Evolutionary conservation across 2,888 invertebrate genomes (phyloP).

Genomic region (Leptinotarsa haldemani): DNA sequence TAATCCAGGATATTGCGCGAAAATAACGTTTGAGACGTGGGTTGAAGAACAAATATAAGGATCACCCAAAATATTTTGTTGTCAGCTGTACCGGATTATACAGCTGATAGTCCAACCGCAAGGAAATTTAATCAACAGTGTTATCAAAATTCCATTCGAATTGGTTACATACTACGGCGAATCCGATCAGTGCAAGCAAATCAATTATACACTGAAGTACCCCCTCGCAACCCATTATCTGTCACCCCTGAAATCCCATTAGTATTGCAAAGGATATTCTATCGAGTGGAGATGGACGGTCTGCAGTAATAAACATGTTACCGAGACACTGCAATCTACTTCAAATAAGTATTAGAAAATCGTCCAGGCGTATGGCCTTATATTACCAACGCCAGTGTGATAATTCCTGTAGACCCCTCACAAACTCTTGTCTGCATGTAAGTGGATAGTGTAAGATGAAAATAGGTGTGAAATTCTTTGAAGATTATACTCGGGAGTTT

Average conservation of each 20-base stretch:
- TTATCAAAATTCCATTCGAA: neutral
- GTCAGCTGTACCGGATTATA: too few relatives aligned
- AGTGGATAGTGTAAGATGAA: constrained; percentile 58
- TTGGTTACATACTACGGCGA: neutral
- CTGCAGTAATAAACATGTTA: constrained; percentile 27
- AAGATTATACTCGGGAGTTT: constrained; percentile 49
- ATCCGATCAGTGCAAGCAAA: constrained; percentile 8
- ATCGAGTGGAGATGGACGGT: constrained; percentile 15
- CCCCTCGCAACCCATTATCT: neutral
- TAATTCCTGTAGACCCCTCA: constrained; percentile 46
- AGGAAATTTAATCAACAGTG: neutral
- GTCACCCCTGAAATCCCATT: constrained; percentile 15
- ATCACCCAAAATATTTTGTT: too few relatives aligned
- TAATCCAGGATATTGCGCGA: too few relatives aligned
- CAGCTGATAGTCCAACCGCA: neutral
- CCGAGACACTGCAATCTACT: constrained; percentile 21
- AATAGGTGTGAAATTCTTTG: constrained; percentile 63
- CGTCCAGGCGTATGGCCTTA: constrained; percentile 25
- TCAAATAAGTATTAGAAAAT: constrained; percentile 27
- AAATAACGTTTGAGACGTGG: too few relatives aligned
- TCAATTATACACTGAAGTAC: constrained; percentile 13
- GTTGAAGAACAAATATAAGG: too few relatives aligned
- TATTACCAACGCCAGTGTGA: constrained; percentile 44
- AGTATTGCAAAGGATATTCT: constrained; percentile 8
- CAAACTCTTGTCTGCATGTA: constrained; percentile 56